Conservation (phyloP, 2,113 vertebrate genomes). For the Emydura subglobosa region DNA sequence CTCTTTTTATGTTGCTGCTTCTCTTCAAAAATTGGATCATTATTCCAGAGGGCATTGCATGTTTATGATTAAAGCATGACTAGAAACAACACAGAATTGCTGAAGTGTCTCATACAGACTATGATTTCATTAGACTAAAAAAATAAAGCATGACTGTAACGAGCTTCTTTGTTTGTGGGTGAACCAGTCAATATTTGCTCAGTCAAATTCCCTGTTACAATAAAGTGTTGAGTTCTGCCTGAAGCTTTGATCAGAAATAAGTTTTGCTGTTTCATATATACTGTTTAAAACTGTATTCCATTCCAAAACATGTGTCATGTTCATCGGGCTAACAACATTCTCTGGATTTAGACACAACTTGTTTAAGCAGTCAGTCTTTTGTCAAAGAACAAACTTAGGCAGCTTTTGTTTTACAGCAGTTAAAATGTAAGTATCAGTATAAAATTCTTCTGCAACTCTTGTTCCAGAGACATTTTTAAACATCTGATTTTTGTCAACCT, state of each 20-base stretch:
- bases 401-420: background rate
- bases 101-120: background rate
- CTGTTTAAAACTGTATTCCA: background rate
- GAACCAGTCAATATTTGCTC: background rate
- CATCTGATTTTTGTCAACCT: background rate
- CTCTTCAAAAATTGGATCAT: background rate
- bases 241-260: slow-evolving; percentile 33
- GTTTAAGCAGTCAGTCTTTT: background rate
- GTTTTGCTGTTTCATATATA: background rate
- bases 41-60: background rate
- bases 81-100: background rate
- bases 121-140: background rate
- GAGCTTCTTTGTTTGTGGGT: background rate
- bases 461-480: background rate
- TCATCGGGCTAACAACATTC: background rate
- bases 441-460: background rate
- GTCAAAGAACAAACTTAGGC: background rate
- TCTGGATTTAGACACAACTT: background rate
- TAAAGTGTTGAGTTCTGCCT: background rate
- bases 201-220: background rate
- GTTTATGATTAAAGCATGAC: background rate
- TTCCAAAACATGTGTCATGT: background rate
- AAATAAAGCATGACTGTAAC: background rate
- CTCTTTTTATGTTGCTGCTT: background rate
- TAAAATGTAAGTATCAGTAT: background rate